Evolutionary conservation across 1,140 invertebrate genomes (phyloP), one percentile per base, ranked within the genome.

Genomic region (Drosophila pandora): DNA sequence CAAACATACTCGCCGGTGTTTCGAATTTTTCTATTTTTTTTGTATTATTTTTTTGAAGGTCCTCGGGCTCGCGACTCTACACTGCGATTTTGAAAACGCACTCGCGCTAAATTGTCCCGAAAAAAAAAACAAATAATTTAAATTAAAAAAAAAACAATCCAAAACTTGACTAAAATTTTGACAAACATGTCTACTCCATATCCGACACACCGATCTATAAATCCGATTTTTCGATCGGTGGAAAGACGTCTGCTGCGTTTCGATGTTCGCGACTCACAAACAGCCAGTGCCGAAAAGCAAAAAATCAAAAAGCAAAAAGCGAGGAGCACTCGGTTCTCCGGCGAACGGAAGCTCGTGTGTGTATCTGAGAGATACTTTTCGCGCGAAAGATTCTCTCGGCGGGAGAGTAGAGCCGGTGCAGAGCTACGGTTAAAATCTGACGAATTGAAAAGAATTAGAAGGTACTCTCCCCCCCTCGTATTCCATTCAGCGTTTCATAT

Each of bases 111-210:
- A 30, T 0, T 2, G 13, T 39, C 0, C 7, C 2, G 10, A 12
- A 12, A 12, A 58, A 75, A 58, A 41, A 21, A 7, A 17, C 17
- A 17, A 17, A 17, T 17, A 17, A 17, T 17, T 75, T 65, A 23
- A 41, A 58, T 53, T 54, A 41, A 62, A 49, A 32, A 45, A 17
- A 47, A 17, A 34, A 6, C 25, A 28, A 28, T 6, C 25, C 7
- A 63, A 49, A 34, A 47, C 30, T 61, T 56, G 28, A 39, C 32
- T 62, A 7, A 13, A 85, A 85, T 84, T 85, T 85, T 84, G 68
- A 84, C 72, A 79, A 84, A 64, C 32, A 47, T 65, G 23, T 72
- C 56, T 71, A 72, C 57, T 62, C 67, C 72, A 81, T 48, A 23
- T 23, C 62, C 41, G 43, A 72, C 47, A 49, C 39, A 22, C 39